These are phyloP conservation scores for Cydia fagiglandana DNA, from an alignment of 1,140 invertebrate genomes.

Conservation along the genomic window DNA sequence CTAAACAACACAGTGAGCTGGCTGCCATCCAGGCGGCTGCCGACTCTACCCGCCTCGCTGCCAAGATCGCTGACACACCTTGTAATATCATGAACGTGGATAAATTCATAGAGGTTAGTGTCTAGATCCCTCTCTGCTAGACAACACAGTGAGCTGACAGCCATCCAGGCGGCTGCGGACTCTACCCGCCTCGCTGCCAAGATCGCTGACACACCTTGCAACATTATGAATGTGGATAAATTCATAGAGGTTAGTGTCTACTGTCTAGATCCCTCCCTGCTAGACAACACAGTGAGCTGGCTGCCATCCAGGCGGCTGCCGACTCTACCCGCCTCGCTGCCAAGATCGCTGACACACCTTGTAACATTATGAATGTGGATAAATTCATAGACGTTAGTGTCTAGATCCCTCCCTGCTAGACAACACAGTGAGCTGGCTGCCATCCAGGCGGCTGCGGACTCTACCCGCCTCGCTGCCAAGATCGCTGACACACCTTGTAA, in stretches of 20 bases:
- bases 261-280: conserved; percentile 45
- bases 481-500: conserved; percentile 92
- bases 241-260: conserved; percentile 85
- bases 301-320: conserved; percentile 82
- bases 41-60: conserved; percentile 85
- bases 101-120: conserved; percentile 85
- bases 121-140: conserved; percentile 46
- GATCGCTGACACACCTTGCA: conserved; percentile 92
- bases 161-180: conserved; percentile 81
- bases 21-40: conserved; percentile 82
- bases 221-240: conserved; percentile 90
- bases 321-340: conserved; percentile 86
- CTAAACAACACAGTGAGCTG: conserved; percentile 77
- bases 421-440: conserved; percentile 81
- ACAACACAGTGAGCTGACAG: conserved; percentile 81
- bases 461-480: conserved; percentile 86
- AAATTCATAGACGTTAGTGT: conserved; percentile 86
- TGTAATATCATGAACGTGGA: conserved; percentile 92
- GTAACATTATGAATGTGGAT: conserved; percentile 91
- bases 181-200: conserved; percentile 86
- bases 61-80: conserved; percentile 90
- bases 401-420: conserved; percentile 47
- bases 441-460: conserved; percentile 81
- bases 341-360: conserved; percentile 90
- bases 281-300: conserved; percentile 77